Conservation (phyloP, 2,888 invertebrate genomes). For the Andrena marginata region DNA sequence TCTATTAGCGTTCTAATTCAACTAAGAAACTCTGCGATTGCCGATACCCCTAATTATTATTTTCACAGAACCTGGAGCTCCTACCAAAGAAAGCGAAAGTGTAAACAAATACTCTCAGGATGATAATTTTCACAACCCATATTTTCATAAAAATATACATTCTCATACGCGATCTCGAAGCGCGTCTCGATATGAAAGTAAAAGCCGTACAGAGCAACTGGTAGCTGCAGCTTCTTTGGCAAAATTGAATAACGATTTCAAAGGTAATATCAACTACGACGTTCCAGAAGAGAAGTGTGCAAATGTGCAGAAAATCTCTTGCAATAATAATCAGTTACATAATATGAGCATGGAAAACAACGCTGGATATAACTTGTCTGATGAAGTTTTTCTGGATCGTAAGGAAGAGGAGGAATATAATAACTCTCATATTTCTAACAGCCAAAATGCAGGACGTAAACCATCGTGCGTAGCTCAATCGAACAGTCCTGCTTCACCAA, state of each 20-base stretch:
- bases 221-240: not conserved
- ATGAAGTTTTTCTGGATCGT: not conserved
- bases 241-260: slow-evolving; percentile 1
- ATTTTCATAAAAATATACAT: not conserved
- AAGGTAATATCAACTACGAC: slow-evolving; percentile 10
- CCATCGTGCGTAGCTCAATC: no score
- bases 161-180: slow-evolving; percentile 10
- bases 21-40: not conserved
- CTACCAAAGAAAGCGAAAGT: slow-evolving; percentile 8
- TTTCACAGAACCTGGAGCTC: not conserved
- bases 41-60: not conserved
- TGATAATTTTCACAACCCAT: slow-evolving; percentile 22
- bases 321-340: not conserved
- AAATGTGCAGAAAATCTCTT: not conserved
- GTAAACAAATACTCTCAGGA: slow-evolving; percentile 16
- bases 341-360: slow-evolving; percentile 39
- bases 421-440: not conserved
- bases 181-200: slow-evolving; percentile 12
- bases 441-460: not conserved
- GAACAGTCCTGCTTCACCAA: not conserved
- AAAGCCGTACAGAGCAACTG: not conserved
- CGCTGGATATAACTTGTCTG: not conserved
- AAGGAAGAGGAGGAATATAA: not conserved
- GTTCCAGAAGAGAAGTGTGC: not conserved
- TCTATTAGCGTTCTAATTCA: not conserved